Percentiles rank a stretch among this genome's conserved stretches.
These are phyloP conservation scores for Prionailurus bengalensis DNA, from an alignment of 2,113 vertebrate genomes.

Conservation along the genomic window DNA sequence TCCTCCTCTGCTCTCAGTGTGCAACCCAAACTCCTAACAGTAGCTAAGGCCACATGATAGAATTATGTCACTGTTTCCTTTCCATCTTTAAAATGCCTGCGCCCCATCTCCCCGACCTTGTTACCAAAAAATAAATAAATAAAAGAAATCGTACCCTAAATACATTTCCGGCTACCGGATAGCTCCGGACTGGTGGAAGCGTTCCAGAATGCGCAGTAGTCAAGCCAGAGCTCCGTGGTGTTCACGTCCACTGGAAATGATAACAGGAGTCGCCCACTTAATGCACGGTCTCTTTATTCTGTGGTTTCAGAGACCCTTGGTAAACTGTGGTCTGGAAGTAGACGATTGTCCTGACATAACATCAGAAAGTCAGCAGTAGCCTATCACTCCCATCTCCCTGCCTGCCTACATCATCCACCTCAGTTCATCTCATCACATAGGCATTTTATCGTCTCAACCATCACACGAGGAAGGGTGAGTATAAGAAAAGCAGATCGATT, in stretches of 20 bases:
- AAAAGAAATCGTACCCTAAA: neutral
- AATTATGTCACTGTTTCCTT: neutral
- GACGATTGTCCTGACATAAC: neutral
- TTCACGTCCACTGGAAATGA: neutral
- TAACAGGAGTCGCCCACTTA: neutral
- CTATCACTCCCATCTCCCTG: too few species aligned
- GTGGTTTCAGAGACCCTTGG: neutral
- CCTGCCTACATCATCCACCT: neutral
- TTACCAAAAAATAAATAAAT: neutral
- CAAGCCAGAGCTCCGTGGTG: neutral
- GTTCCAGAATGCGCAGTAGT: neutral
- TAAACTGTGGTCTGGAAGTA: neutral
- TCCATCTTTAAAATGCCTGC: neutral
- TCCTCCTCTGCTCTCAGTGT: neutral
- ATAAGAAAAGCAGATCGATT: neutral
- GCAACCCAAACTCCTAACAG: neutral
- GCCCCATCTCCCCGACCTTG: neutral
- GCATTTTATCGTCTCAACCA: neutral
- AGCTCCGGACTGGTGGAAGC: neutral
- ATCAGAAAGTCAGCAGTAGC: neutral
- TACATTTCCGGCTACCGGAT: neutral
- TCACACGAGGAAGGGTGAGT: neutral
- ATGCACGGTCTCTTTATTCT: neutral
- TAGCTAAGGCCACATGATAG: neutral
- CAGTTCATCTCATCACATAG: neutral